These are phyloP conservation scores for Pyrocoelia pectoralis DNA, from an alignment of 2,888 invertebrate genomes.

Conservation along the genomic window DNA sequence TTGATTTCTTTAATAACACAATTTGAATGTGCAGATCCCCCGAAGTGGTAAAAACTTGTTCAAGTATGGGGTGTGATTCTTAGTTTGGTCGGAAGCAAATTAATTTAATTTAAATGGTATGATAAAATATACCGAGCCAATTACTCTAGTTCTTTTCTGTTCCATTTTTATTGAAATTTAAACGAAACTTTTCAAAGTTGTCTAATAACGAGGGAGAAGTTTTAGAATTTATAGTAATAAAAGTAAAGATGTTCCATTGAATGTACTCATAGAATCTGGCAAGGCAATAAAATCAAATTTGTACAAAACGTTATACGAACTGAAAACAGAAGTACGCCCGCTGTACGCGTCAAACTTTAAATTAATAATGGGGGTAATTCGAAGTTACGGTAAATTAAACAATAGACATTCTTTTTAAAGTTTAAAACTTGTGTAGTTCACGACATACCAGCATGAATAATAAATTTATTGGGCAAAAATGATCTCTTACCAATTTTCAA, in stretches of 20 bases:
- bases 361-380: slow-evolving; percentile 8
- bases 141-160: too few relatives aligned
- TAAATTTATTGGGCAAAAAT: slow-evolving; percentile 5
- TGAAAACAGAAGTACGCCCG: slow-evolving; percentile 1
- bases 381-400: slow-evolving; percentile 12
- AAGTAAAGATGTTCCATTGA: neutral
- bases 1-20: too few relatives aligned
- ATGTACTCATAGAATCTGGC: neutral
- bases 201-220: neutral
- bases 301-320: slow-evolving; percentile 1
- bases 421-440: neutral
- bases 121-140: too few relatives aligned
- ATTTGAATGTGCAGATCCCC: too few relatives aligned
- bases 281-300: slow-evolving; percentile 1
- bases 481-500: neutral
- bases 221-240: neutral
- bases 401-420: slow-evolving; percentile 7
- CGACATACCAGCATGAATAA: slow-evolving; percentile 9
- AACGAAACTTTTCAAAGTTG: neutral
- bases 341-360: neutral
- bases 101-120: too few relatives aligned
- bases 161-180: neutral
- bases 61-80: too few relatives aligned
- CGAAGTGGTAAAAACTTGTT: too few relatives aligned
- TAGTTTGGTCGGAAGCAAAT: too few relatives aligned